Percentiles rank a stretch among this genome's conserved stretches.
Conservation (phyloP, 2,113 vertebrate genomes). For the Nerophis lumbriciformis region DNA sequence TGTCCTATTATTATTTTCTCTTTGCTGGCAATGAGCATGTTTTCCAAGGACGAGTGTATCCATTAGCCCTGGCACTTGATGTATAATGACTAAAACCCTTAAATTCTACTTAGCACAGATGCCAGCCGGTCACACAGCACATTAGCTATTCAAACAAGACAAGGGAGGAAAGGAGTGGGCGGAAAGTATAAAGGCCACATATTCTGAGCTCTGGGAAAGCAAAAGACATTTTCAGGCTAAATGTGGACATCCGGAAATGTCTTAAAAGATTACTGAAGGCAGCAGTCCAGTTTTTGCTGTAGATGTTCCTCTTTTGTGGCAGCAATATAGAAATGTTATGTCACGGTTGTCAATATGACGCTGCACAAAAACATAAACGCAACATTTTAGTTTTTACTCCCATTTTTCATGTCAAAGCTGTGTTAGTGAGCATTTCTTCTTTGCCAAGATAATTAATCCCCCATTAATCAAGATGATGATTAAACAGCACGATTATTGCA, state of each 20-base stretch:
- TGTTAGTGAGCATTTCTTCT: no score
- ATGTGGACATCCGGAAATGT: slow-evolving; percentile 5
- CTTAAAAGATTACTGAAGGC: not conserved
- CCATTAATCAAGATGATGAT: no score
- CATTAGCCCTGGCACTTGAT: slow-evolving; percentile 10
- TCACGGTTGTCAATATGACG: no score
- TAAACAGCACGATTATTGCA: no score
- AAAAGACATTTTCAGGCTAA: slow-evolving; percentile 21
- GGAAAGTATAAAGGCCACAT: slow-evolving; percentile 15
- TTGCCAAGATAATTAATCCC: no score
- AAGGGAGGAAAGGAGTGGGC: slow-evolving; percentile 7
- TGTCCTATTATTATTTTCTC: not conserved
- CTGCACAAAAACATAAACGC: no score
- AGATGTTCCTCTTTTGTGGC: no score
- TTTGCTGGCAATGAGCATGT: not conserved
- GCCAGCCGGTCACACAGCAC: slow-evolving; percentile 8
- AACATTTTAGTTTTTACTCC: no score
- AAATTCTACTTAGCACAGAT: not conserved
- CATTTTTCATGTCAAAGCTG: no score
- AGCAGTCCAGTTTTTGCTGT: no score
- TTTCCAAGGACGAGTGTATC: slow-evolving; percentile 1
- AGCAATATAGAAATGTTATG: not conserved
- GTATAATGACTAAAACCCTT: not conserved
- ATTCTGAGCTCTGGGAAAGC: slow-evolving; percentile 16
- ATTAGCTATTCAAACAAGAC: slow-evolving; percentile 5